phyloP scores from a whole-genome alignment of 2,797 vertebrate genomes.

The Semaprochilodus insignis region DNA sequence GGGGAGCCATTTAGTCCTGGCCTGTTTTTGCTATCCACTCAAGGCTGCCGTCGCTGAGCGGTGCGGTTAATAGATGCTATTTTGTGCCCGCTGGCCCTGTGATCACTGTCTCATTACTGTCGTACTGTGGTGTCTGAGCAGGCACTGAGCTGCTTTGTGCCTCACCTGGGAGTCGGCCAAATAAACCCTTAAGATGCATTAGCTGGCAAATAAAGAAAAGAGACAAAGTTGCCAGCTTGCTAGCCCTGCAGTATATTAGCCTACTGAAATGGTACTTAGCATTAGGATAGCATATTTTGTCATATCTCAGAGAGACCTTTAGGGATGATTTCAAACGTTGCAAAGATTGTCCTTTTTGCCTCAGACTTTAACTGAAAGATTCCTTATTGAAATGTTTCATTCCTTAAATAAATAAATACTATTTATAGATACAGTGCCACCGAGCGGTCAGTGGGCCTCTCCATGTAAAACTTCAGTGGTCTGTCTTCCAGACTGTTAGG shows the following conservation, averaged over 20 bases:
- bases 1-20: not conserved
- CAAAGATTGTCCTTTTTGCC: no score
- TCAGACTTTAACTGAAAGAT: no score
- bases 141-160: constrained; percentile 24
- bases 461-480: no score
- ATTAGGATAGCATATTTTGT: not conserved
- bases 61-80: constrained; percentile 33
- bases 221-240: not conserved
- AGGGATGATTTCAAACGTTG: no score
- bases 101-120: constrained; percentile 35
- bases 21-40: constrained; percentile 15
- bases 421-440: no score
- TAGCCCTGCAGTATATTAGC: not conserved
- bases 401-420: no score
- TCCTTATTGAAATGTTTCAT: no score
- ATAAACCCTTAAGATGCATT: constrained; percentile 25
- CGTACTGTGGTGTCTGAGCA: constrained; percentile 9
- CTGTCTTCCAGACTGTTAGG: no score
- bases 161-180: not conserved
- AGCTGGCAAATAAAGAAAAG: constrained; percentile 17
- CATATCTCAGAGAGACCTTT: not conserved
- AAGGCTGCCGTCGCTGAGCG: constrained; percentile 17
- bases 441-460: no score
- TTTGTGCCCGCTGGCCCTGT: constrained; percentile 23
- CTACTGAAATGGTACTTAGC: not conserved